Conservation (phyloP, 2,888 invertebrate species). For the Plagodis dolabraria region DNA sequence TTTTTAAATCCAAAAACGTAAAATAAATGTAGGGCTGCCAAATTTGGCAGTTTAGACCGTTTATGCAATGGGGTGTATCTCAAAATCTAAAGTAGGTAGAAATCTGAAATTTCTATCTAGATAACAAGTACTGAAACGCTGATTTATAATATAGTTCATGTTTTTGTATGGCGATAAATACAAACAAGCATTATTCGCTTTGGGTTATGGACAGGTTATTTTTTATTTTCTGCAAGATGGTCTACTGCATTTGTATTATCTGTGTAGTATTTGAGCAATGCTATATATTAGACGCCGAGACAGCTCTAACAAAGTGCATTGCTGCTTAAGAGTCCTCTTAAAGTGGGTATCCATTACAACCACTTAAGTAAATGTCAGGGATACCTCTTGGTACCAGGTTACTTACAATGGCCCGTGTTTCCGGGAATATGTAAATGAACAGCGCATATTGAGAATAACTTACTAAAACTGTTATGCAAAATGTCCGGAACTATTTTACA, state of each 20-base stretch:
- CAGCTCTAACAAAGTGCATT: constrained; percentile 7
- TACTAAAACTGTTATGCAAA: too few species aligned
- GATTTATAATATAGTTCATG: too few species aligned
- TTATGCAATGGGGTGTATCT: too few species aligned
- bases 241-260: not conserved
- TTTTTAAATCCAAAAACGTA: too few species aligned
- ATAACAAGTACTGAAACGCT: too few species aligned
- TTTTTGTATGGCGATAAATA: too few species aligned
- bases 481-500: too few species aligned
- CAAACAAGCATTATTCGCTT: too few species aligned
- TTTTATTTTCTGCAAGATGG: not conserved
- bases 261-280: not conserved
- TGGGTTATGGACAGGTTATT: not conserved
- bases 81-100: too few species aligned
- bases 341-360: constrained; percentile 23
- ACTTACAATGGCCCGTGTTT: constrained; percentile 7
- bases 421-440: constrained; percentile 1
- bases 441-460: not conserved
- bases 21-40: too few species aligned
- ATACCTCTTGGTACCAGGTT: not conserved
- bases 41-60: too few species aligned
- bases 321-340: constrained; percentile 9
- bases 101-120: too few species aligned
- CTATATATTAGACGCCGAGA: constrained; percentile 3
- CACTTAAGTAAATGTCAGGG: constrained; percentile 19